Conservation (phyloP, 1,140 invertebrate species). For the Trichonephila inaurata region DNA sequence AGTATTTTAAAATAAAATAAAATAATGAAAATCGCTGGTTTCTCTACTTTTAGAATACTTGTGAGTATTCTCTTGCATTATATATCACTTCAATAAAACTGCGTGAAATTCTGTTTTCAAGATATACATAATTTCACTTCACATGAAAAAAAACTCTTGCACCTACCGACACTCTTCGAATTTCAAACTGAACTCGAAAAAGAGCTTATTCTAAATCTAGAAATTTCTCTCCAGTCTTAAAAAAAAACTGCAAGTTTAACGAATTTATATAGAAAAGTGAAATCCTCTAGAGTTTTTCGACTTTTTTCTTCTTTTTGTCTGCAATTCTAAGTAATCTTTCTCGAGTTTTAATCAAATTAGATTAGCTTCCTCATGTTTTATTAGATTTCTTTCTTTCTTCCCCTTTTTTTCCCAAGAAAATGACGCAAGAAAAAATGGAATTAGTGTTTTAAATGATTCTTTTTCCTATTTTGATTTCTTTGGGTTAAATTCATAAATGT, state of each 20-base stretch:
- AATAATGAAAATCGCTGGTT: too few relatives aligned
- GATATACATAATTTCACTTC: too few relatives aligned
- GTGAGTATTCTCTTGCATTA: too few relatives aligned
- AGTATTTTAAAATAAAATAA: too few relatives aligned
- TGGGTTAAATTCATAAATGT: constrained; percentile 2
- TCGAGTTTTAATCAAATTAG: constrained; percentile 31
- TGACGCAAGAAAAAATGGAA: not conserved
- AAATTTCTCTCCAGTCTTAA: not conserved
- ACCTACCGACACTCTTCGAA: too few relatives aligned
- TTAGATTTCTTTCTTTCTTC: not conserved
- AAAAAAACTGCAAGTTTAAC: not conserved
- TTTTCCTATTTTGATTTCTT: not conserved
- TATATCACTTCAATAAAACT: too few relatives aligned
- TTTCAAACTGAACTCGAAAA: too few relatives aligned
- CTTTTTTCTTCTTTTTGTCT: not conserved
- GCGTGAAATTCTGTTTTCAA: too few relatives aligned
- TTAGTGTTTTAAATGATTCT: constrained; percentile 13
- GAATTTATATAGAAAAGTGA: not conserved
- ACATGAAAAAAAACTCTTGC: too few relatives aligned
- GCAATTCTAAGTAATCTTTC: constrained; percentile 11
- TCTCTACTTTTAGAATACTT: too few relatives aligned
- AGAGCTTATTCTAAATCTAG: too few relatives aligned
- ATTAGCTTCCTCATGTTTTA: not conserved
- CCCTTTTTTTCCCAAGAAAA: not conserved
- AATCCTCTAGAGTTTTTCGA: not conserved